These are phyloP conservation scores for Mystacornis crossleyi DNA, from an alignment of 2,113 vertebrate genomes.

Conservation along the genomic window DNA sequence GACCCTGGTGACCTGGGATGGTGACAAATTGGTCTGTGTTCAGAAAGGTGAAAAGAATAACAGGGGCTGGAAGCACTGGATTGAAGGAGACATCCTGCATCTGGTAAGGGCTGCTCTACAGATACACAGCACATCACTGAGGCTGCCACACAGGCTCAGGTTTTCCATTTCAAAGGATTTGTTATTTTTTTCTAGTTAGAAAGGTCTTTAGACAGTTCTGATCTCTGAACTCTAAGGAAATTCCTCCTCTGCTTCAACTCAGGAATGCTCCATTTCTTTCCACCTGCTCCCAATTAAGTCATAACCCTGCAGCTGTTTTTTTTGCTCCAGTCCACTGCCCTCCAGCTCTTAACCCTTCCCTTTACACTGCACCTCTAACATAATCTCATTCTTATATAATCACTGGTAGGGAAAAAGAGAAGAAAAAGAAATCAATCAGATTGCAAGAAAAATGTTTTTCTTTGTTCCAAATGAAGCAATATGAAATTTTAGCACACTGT, in stretches of 20 bases:
- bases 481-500: not conserved
- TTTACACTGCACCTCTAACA: not conserved
- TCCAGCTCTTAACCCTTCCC: not conserved
- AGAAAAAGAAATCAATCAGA: not conserved
- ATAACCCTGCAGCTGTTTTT: not conserved
- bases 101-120: slow-evolving; percentile 78
- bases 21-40: slow-evolving; percentile 87
- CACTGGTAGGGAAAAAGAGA: not conserved
- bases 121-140: not conserved
- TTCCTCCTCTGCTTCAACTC: not conserved
- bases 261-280: not conserved
- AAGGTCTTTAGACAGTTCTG: not conserved
- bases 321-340: not conserved
- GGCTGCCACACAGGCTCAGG: not conserved
- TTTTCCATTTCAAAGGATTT: not conserved
- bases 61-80: slow-evolving; percentile 94
- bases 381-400: not conserved
- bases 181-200: not conserved
- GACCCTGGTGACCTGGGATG: slow-evolving; percentile 90
- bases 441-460: not conserved
- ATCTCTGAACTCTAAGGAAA: not conserved
- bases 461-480: not conserved
- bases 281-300: not conserved
- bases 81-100: slow-evolving; percentile 88
- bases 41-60: slow-evolving; percentile 95